phyloP scores from a whole-genome alignment of 2,113 vertebrate species.

The Nipponia nippon region DNA sequence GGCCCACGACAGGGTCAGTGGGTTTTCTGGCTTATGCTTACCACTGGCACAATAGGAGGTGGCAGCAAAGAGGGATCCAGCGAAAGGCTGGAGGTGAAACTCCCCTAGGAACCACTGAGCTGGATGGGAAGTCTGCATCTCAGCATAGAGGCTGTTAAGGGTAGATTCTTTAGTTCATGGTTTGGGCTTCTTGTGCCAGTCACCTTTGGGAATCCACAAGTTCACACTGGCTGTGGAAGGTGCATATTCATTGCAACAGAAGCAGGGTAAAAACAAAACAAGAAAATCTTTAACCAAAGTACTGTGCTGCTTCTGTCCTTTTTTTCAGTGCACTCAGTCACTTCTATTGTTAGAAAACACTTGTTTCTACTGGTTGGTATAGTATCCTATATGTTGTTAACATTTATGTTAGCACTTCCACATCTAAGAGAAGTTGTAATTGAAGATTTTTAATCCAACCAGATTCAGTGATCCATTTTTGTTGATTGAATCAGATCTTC shows the following conservation, averaged over 20 bases:
- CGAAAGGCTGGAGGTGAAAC: background rate
- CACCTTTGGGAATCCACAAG: background rate
- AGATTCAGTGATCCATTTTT: background rate
- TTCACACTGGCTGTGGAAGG: background rate
- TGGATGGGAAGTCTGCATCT: background rate
- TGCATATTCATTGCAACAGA: background rate
- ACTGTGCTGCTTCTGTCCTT: background rate
- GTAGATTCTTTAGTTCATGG: background rate
- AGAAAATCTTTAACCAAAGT: background rate
- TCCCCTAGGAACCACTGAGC: background rate
- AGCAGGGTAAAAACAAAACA: background rate
- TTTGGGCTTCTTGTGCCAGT: background rate
- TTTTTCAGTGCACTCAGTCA: background rate
- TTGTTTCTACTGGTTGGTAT: background rate
- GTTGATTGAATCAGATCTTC: background rate
- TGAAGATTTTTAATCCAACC: background rate
- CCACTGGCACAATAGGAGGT: background rate
- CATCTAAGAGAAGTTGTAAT: background rate
- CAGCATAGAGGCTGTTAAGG: background rate
- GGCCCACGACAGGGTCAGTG: background rate
- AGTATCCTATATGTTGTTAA: background rate
- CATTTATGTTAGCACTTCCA: background rate
- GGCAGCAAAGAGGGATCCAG: background rate
- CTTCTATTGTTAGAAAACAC: background rate
- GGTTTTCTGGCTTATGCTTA: background rate